Percentiles rank a stretch among this genome's conserved stretches.
Evolutionary conservation across 1,140 invertebrate species (phyloP).

Genomic region (Probaryconus sp.): DNA sequence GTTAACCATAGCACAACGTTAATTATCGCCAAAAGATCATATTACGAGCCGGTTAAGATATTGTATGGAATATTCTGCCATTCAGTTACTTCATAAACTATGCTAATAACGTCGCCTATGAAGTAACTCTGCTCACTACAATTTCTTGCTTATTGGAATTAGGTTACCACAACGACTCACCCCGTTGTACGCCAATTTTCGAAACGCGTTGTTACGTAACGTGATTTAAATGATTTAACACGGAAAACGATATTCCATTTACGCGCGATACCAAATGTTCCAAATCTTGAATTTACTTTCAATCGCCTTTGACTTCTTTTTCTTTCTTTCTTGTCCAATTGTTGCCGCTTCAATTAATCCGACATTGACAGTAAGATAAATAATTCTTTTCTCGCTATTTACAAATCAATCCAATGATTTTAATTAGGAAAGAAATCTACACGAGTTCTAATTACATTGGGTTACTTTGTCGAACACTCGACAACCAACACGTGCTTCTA

Average conservation of each 20-base stretch:
- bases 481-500: slow-evolving; percentile 46
- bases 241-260: slow-evolving; percentile 39
- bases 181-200: slow-evolving; percentile 31
- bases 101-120: slow-evolving; percentile 54
- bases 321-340: too few species aligned
- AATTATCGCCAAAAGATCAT: slow-evolving; percentile 36
- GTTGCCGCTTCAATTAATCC: too few species aligned
- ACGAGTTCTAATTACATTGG: too few species aligned
- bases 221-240: slow-evolving; percentile 49
- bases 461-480: slow-evolving; percentile 15
- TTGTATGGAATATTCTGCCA: slow-evolving; percentile 29
- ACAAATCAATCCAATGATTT: too few species aligned
- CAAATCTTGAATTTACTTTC: too few species aligned
- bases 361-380: too few species aligned
- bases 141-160: slow-evolving; percentile 54
- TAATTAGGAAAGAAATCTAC: too few species aligned
- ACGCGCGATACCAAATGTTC: too few species aligned
- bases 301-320: too few species aligned
- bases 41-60: slow-evolving; percentile 41
- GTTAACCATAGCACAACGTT: slow-evolving; percentile 11
- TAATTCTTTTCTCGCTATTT: too few species aligned
- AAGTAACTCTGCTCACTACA: slow-evolving; percentile 48
- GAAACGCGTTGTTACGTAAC: slow-evolving; percentile 38
- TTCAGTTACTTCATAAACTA: slow-evolving; percentile 53
- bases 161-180: slow-evolving; percentile 36